Conservation (phyloP, 2,797 vertebrate species). For the Lycodopsis pacificus region DNA sequence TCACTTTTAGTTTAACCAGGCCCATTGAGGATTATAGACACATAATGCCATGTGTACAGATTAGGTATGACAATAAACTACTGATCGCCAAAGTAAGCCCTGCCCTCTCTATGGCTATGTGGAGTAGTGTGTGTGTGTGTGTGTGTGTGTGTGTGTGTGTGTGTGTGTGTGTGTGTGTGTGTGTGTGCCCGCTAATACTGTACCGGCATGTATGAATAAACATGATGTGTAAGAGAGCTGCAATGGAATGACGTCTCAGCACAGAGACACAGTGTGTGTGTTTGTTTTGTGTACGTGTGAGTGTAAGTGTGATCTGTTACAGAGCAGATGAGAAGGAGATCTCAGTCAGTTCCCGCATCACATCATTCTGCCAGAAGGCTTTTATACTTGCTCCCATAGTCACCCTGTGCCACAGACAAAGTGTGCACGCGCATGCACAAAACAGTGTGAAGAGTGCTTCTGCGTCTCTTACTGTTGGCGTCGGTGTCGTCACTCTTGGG, state of each 20-base stretch:
- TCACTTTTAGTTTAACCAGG: constrained; percentile 77
- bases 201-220: constrained; percentile 84
- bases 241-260: constrained; percentile 82
- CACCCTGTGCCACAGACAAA: constrained; percentile 70
- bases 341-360: constrained; percentile 74
- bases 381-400: constrained; percentile 77
- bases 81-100: constrained; percentile 81
- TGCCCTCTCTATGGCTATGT: constrained; percentile 65
- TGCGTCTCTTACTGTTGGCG: constrained; percentile 86
- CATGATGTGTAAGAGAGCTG: constrained; percentile 84
- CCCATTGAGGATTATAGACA: constrained; percentile 79
- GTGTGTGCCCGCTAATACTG: constrained; percentile 65
- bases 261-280: constrained; percentile 61
- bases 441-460: constrained; percentile 58
- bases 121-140: constrained; percentile 25
- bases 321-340: constrained; percentile 78
- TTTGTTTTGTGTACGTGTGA: constrained; percentile 41
- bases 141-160: constrained; percentile 36
- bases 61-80: constrained; percentile 86
- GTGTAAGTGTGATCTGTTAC: constrained; percentile 70
- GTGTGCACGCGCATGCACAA: constrained; percentile 29
- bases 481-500: constrained; percentile 87
- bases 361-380: constrained; percentile 80
- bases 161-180: constrained; percentile 35
- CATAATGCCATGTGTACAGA: constrained; percentile 83